Evolutionary conservation across 2,113 vertebrate genomes (phyloP).

Genomic region (Cebidichthys violaceus): DNA sequence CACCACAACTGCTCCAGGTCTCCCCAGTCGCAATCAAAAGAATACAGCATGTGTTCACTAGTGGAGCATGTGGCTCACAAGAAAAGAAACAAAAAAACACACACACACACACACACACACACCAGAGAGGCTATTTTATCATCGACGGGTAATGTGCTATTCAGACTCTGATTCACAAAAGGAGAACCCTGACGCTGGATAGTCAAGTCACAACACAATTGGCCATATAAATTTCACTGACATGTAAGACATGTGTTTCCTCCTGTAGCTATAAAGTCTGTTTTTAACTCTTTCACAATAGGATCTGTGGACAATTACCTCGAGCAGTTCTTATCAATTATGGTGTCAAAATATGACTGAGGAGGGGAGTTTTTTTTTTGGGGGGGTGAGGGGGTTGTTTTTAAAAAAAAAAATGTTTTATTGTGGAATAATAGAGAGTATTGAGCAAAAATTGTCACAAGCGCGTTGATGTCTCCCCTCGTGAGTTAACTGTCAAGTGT

Average conservation of each 20-base stretch:
- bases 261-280: slow-evolving; percentile 39
- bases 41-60: not conserved
- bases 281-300: slow-evolving; percentile 55
- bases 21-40: not conserved
- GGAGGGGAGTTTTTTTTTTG: slow-evolving; percentile 33
- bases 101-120: too few species aligned
- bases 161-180: slow-evolving; percentile 29
- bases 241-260: slow-evolving; percentile 55
- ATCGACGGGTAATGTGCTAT: slow-evolving; percentile 37
- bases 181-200: slow-evolving; percentile 31
- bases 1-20: not conserved
- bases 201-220: slow-evolving; percentile 55
- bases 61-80: not conserved
- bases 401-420: slow-evolving; percentile 22
- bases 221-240: slow-evolving; percentile 60
- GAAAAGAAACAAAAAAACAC: not conserved
- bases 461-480: slow-evolving; percentile 67
- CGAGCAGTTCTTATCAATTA: slow-evolving; percentile 61
- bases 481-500: slow-evolving; percentile 75
- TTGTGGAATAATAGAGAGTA: slow-evolving; percentile 68
- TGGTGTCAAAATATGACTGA: slow-evolving; percentile 65
- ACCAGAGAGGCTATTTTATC: slow-evolving; percentile 26
- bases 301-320: slow-evolving; percentile 65
- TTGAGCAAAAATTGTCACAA: slow-evolving; percentile 71
- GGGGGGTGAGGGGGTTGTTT: not conserved